Percentiles rank a stretch among this genome's conserved stretches.
These are phyloP conservation scores for Spheniscus mendiculus DNA, from an alignment of 2,113 vertebrate species.

Conservation along the genomic window DNA sequence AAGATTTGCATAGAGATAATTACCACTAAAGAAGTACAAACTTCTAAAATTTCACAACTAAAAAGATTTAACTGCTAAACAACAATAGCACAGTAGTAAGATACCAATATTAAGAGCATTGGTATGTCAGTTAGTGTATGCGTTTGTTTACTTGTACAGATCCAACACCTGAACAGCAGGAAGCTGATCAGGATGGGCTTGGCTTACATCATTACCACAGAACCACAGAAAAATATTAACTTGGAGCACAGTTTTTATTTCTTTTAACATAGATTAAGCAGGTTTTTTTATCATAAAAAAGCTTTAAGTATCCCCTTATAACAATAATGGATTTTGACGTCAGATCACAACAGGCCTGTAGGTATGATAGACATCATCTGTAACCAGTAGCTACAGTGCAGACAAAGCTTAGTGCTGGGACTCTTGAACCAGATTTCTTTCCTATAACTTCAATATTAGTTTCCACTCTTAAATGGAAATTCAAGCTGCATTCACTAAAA, in stretches of 20 bases:
- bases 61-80: conserved; percentile 23
- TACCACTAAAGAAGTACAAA: conserved; percentile 55
- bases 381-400: conserved; percentile 51
- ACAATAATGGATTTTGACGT: conserved; percentile 18
- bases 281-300: conserved; percentile 17
- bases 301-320: conserved; percentile 62
- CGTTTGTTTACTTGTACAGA: neutral
- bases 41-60: conserved; percentile 23
- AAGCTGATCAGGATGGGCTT: neutral
- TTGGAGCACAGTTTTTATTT: conserved; percentile 64
- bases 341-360: conserved; percentile 31
- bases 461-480: neutral
- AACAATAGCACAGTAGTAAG: conserved; percentile 32
- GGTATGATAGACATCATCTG: conserved; percentile 10
- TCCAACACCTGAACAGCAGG: conserved; percentile 10
- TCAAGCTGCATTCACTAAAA: conserved; percentile 24
- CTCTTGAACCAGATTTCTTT: neutral
- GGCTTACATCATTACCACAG: conserved; percentile 42
- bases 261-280: conserved; percentile 53
- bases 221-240: conserved; percentile 57
- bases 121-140: neutral
- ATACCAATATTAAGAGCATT: conserved; percentile 22
- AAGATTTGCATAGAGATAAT: conserved; percentile 60
- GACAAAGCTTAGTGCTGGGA: conserved; percentile 22
- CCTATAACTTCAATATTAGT: neutral